Evolutionary conservation across 2,888 invertebrate genomes (phyloP), one percentile per base, ranked within the genome.

Genomic region (Linnaemya vulpina): DNA sequence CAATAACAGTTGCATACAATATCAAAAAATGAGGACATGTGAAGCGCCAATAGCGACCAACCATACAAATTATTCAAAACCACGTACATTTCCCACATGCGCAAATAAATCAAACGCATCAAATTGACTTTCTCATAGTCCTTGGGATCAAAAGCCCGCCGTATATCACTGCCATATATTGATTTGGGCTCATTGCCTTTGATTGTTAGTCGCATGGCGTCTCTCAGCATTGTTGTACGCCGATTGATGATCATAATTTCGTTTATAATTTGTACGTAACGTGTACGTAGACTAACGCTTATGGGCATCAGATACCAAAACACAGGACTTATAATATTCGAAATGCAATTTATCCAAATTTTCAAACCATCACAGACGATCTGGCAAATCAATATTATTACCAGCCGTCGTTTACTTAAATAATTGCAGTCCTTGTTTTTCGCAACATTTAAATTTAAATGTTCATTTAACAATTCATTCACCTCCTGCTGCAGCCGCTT

Each of bases 101-200:
- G 87, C 5, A 86, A 76, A 60, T 87, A 87, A 60, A 87, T 82
- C 30, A 87, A 77, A 43, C 88, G 87, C 67, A 86, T 83, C 25
- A 40, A 76, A 71, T 87, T 87, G 3, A 88, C 4, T 11, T 38
- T 86, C 4, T 87, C 76, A 75, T 88, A 89, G 15, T 89, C 89
- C 10, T 87, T 79, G 0, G 30, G 30, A 1, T 87, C 67, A 30
- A 68, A 85, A 2, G 87, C 83, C 51, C 38, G 77, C 87, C 87
- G 86, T 9, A 87, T 78, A 11, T 68, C 85, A 1, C 17, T 63
- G 1, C 15, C 11, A 79, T 67, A 83, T 75, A 38, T 40, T 1
- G 81, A 74, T 15, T 86, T 78, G 0, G 65, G 67, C 38, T 71
- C 62, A 73, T 81, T 80, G 0, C 51, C 60, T 20, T 68, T 49